phyloP scores from a whole-genome alignment of 2,797 vertebrate genomes.

The Staurois parvus region DNA sequence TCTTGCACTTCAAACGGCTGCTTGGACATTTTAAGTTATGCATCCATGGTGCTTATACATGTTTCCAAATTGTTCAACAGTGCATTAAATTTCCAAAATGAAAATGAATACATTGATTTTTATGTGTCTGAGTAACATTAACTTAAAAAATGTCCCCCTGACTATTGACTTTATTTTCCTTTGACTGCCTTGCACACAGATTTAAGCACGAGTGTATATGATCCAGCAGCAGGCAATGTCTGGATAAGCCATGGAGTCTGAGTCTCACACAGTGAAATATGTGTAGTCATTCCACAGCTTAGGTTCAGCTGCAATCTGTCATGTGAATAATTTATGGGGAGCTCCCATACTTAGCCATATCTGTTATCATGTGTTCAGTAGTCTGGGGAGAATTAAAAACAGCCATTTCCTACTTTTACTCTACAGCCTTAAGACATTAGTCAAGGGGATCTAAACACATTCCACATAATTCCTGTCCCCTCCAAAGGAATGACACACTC shows the following conservation, averaged over 20 bases:
- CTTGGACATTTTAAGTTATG: too few species aligned
- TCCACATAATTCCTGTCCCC: conserved; percentile 67
- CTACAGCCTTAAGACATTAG: conserved; percentile 63
- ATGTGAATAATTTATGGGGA: conserved; percentile 52
- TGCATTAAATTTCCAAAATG: background rate
- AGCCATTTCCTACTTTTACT: conserved; percentile 66
- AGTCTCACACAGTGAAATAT: conserved; percentile 38
- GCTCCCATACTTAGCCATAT: conserved; percentile 53
- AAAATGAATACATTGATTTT: background rate
- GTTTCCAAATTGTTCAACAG: too few species aligned
- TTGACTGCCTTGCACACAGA: too few species aligned
- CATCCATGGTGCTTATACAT: too few species aligned
- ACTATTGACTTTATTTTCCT: background rate
- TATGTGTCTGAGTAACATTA: background rate
- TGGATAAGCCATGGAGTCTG: conserved; percentile 29
- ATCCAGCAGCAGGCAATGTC: conserved; percentile 2
- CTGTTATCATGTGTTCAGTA: conserved; percentile 52
- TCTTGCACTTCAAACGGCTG: too few species aligned
- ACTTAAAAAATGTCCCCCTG: too few species aligned
- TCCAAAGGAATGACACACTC: conserved; percentile 70
- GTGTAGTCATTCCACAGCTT: conserved; percentile 50
- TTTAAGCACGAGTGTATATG: background rate
- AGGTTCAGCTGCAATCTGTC: conserved; percentile 58
- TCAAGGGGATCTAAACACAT: conserved; percentile 57
- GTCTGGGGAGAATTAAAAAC: conserved; percentile 64